These are phyloP conservation scores for Eulithis prunata DNA, from an alignment of 2,888 invertebrate species.

Conservation along the genomic window DNA sequence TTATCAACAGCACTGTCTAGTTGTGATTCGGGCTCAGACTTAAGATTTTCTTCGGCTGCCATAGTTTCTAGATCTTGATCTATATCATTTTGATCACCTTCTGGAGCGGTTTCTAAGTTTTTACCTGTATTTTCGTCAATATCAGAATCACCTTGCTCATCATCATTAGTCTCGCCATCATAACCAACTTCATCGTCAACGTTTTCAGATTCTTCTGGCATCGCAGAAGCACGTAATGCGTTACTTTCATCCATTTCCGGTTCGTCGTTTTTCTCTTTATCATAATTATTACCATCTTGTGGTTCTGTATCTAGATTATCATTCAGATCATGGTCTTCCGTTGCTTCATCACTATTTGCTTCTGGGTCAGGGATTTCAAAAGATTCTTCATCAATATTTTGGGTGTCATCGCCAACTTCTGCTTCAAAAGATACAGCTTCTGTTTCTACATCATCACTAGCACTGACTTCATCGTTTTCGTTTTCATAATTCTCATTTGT, in stretches of 20 bases:
- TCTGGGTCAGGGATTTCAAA: not conserved
- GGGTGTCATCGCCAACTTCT: not conserved
- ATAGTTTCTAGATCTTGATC: slow-evolving; percentile 5
- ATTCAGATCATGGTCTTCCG: not conserved
- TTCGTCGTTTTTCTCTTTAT: not conserved
- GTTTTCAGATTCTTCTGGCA: slow-evolving; percentile 1
- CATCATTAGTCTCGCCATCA: not conserved
- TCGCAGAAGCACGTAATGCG: not conserved
- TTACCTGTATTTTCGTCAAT: not conserved
- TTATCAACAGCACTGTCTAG: not conserved
- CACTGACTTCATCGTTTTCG: no score
- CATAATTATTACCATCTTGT: slow-evolving; percentile 2
- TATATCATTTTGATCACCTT: slow-evolving; percentile 5
- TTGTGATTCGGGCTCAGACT: not conserved
- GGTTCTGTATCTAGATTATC: slow-evolving; percentile 6
- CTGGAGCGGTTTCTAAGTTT: not conserved
- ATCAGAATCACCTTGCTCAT: not conserved
- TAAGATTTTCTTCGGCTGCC: slow-evolving; percentile 3
- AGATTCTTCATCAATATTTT: not conserved
- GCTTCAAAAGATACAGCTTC: not conserved
- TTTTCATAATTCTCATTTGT: no score
- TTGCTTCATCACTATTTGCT: not conserved
- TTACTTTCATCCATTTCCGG: not conserved
- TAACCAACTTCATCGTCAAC: not conserved
- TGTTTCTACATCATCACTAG: not conserved